phyloP scores from a whole-genome alignment of 2,797 vertebrate genomes.

The Chaetodon trifasciatus region DNA sequence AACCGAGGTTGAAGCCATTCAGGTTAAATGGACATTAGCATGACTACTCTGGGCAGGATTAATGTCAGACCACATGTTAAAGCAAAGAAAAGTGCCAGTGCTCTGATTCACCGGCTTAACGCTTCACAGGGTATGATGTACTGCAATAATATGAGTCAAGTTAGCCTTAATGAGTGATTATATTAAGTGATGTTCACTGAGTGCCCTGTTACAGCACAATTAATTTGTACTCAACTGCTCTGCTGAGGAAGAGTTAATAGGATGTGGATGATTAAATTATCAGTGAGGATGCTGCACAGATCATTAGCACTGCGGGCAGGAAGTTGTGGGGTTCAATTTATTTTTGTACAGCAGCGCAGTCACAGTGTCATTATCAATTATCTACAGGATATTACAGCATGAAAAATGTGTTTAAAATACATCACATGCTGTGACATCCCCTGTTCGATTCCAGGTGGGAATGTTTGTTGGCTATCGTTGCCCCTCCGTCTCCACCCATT shows the following conservation, averaged over 20 bases:
- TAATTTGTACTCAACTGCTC: conserved; percentile 57
- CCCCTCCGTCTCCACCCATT: neutral
- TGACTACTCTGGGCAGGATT: conserved; percentile 5
- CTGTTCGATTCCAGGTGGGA: neutral
- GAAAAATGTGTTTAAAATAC: neutral
- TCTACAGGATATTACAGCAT: neutral
- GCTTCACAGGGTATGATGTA: conserved; percentile 24
- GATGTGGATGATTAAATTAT: conserved; percentile 51
- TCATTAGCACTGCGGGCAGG: conserved; percentile 35
- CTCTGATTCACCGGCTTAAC: conserved; percentile 25
- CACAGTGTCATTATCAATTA: conserved; percentile 6
- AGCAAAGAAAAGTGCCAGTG: conserved; percentile 7
- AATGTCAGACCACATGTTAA: conserved; percentile 11
- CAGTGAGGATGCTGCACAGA: conserved; percentile 33
- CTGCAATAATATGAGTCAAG: conserved; percentile 6
- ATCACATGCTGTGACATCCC: neutral
- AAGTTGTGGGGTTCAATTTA: conserved; percentile 12
- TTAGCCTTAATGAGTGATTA: conserved; percentile 49
- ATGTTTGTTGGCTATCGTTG: neutral
- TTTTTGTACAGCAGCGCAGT: conserved; percentile 6
- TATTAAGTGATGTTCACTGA: conserved; percentile 42
- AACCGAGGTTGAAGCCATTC: neutral
- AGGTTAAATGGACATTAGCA: conserved; percentile 8
- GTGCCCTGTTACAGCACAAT: conserved; percentile 31
- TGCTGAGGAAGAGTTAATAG: conserved; percentile 53